Percentiles rank a stretch among this genome's conserved stretches.
phyloP scores from a whole-genome alignment of 2,797 vertebrate species.

The Sus cebifrons region DNA sequence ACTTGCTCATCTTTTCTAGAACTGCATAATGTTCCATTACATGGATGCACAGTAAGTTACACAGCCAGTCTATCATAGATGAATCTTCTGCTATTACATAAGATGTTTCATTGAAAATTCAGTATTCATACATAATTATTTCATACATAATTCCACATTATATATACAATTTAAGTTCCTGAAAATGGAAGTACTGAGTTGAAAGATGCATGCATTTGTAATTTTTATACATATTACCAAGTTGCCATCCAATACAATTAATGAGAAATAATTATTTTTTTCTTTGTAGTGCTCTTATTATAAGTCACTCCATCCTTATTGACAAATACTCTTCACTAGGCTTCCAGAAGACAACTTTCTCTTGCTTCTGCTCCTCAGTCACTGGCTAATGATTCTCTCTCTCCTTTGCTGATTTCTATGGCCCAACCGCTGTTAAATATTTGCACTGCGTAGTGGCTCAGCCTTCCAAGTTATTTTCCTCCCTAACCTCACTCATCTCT shows the following conservation, averaged over 20 bases:
- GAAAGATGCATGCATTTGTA: slow-evolving; percentile 4
- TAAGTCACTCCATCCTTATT: background rate
- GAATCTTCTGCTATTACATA: background rate
- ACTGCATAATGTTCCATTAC: background rate
- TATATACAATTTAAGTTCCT: background rate
- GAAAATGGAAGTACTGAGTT: background rate
- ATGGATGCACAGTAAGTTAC: background rate
- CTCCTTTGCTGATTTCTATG: background rate
- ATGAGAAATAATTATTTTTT: background rate
- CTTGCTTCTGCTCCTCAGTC: background rate
- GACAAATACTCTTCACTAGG: background rate
- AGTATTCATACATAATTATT: background rate
- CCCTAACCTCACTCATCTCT: background rate
- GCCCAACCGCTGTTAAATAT: background rate
- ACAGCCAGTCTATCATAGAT: background rate
- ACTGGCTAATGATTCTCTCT: background rate
- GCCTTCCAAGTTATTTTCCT: background rate
- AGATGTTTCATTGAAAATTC: background rate
- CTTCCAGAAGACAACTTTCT: slow-evolving; percentile 5
- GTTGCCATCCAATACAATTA: background rate
- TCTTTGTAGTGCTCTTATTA: background rate
- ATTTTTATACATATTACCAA: slow-evolving; percentile 6
- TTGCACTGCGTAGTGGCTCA: background rate
- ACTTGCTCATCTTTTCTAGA: background rate
- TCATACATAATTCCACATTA: background rate